Base-by-base conservation (phyloP, 2,797 vertebrate genomes). In the Cryptoblepharus egeriae region DNA sequence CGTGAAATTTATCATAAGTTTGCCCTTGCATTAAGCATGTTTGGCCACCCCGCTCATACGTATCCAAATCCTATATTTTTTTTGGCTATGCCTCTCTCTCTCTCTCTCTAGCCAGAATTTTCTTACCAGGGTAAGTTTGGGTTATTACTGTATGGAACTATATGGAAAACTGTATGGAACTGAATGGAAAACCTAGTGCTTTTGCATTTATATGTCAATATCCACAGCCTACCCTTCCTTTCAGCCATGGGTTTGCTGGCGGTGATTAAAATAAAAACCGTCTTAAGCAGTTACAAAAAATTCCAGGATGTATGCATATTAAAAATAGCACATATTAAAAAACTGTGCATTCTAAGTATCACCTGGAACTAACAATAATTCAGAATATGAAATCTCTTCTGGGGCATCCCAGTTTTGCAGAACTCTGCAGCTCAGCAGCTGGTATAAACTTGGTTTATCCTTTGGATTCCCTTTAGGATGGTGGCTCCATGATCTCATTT, bases 401-500 rank as follows among this genome's bases (percentile, higher is more conserved):
- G 37, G n/a, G 18, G 24, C n/a, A 24, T 24, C 30, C 20, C 42
- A 64, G 22, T 55, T 8, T 32, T 28, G 15, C 28, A 24, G 58
- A 39, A 13, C 32, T n/a, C 58, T 52, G 20, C 20, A 61, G 37
- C 37, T 11, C 16, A 13, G n/a, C n/a, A n/a, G n/a, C n/a, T n/a
- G 49, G 39, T 65, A 30, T 83, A 8, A 70, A 71, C 35, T 3
- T 57, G 18, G 57, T 77, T 4, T 71, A 11, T 77, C 45, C 45
- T 83, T 73, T 57, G 22, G 15, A 20, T 57, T 7, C 60, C 49
- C 45, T 82, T 65, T 64, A 83, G 75, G 75, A 77, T 22, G 39
- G 65, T 65, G 75, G 69, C 81, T 78, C 69, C 73, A 28, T 80
- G 75, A 57, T 64, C 60, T 58, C 22, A 9, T 60, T 45, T 60